Percentiles rank a stretch among this genome's conserved stretches.
These are phyloP conservation scores for Danaus plexippus DNA, from an alignment of 1,140 invertebrate species.

Conservation along the genomic window DNA sequence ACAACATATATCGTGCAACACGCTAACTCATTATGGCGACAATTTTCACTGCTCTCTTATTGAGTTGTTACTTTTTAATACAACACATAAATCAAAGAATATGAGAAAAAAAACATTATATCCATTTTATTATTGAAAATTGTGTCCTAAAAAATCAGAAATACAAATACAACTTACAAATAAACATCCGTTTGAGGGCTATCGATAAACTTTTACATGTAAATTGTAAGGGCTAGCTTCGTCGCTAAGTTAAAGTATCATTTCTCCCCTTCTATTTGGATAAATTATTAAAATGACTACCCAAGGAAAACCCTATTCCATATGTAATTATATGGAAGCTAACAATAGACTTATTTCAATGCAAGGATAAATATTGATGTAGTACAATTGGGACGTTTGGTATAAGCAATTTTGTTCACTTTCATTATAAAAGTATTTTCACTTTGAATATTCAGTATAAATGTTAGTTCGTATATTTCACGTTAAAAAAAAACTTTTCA, in stretches of 20 bases:
- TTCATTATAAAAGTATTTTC: too few relatives aligned
- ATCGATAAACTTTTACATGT: neutral
- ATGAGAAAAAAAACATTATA: neutral
- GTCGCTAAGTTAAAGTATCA: conserved; percentile 3
- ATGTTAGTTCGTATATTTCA: too few relatives aligned
- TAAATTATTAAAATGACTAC: conserved; percentile 31
- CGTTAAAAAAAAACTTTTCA: too few relatives aligned
- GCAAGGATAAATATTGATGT: too few relatives aligned
- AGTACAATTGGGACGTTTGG: too few relatives aligned
- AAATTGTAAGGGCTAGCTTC: conserved; percentile 3
- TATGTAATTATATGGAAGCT: conserved; percentile 7
- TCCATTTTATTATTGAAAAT: too few relatives aligned
- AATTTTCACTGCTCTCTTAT: conserved; percentile 3
- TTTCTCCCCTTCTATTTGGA: conserved; percentile 28
- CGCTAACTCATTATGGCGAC: conserved; percentile 10
- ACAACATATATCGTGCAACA: conserved; percentile 17
- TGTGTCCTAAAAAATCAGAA: too few relatives aligned
- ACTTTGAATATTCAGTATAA: too few relatives aligned
- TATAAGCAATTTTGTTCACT: too few relatives aligned
- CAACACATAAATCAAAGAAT: too few relatives aligned
- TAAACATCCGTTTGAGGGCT: too few relatives aligned
- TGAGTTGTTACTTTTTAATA: conserved; percentile 9
- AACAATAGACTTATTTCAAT: conserved; percentile 5
- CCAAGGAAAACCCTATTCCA: conserved; percentile 14
- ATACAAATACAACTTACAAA: too few relatives aligned